phyloP scores from a whole-genome alignment of 2,113 vertebrate species.

The Rhea pennata region DNA sequence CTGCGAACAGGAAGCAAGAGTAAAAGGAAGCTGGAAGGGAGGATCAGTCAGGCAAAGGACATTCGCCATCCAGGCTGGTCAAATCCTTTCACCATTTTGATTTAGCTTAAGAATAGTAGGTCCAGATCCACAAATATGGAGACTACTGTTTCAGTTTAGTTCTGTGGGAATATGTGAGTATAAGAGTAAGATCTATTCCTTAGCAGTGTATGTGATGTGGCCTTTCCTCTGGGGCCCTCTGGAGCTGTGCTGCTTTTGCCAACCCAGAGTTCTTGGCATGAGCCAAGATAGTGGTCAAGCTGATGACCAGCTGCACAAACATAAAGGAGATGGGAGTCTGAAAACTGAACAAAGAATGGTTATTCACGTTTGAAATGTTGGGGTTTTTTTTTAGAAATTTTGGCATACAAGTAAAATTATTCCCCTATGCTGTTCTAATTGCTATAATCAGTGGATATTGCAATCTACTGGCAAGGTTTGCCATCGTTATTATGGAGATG shows the following conservation, averaged over 20 bases:
- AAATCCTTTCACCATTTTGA: neutral
- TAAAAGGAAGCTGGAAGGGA: neutral
- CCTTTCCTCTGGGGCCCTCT: neutral
- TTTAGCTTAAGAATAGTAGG: neutral
- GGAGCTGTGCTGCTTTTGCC: neutral
- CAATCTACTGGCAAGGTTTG: neutral
- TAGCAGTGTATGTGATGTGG: neutral
- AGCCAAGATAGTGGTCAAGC: neutral
- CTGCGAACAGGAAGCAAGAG: neutral
- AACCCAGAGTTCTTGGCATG: neutral
- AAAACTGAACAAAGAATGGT: neutral
- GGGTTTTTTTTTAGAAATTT: neutral
- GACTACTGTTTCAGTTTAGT: neutral
- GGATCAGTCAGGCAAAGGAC: neutral
- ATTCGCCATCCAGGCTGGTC: neutral
- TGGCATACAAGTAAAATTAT: neutral
- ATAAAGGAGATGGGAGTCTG: neutral
- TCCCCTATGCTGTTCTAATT: neutral
- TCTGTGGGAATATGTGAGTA: too few species aligned
- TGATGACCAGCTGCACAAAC: neutral
- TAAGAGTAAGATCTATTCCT: neutral
- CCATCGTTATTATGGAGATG: slow-evolving; percentile 34
- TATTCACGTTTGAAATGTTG: neutral
- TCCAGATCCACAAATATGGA: neutral
- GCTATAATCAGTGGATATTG: slow-evolving; percentile 32